Conservation (phyloP, 2,797 vertebrate genomes). For the Phataginus tetradactyla region DNA sequence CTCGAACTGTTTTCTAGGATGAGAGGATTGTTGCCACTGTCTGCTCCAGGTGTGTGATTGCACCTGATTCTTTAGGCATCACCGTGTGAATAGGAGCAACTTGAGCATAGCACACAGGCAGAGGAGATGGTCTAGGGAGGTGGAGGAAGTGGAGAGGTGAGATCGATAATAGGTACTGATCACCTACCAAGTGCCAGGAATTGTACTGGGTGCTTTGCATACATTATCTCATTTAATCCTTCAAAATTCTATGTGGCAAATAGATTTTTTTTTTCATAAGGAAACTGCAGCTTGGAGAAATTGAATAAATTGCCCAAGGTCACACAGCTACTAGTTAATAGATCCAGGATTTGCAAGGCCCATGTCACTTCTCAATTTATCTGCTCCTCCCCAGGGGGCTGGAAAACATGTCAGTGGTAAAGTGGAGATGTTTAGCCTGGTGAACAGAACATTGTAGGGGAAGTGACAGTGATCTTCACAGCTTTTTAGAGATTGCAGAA, state of each 20-base stretch:
- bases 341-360: background rate
- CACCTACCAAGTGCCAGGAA: background rate
- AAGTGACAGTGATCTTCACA: background rate
- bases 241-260: background rate
- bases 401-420: background rate
- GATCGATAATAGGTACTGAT: background rate
- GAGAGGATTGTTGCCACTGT: background rate
- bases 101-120: background rate
- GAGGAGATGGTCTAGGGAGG: background rate
- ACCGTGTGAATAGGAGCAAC: fast-evolving
- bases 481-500: background rate
- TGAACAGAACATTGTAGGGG: background rate
- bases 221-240: background rate
- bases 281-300: background rate
- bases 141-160: background rate
- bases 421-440: background rate
- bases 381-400: background rate
- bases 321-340: background rate
- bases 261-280: background rate
- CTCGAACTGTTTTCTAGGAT: background rate
- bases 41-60: no score
- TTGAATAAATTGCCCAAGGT: background rate
- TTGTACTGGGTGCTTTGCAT: background rate
- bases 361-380: background rate
- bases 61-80: background rate